phyloP scores from a whole-genome alignment of 1,140 invertebrate species.

The Drosophila pseudoananassae region DNA sequence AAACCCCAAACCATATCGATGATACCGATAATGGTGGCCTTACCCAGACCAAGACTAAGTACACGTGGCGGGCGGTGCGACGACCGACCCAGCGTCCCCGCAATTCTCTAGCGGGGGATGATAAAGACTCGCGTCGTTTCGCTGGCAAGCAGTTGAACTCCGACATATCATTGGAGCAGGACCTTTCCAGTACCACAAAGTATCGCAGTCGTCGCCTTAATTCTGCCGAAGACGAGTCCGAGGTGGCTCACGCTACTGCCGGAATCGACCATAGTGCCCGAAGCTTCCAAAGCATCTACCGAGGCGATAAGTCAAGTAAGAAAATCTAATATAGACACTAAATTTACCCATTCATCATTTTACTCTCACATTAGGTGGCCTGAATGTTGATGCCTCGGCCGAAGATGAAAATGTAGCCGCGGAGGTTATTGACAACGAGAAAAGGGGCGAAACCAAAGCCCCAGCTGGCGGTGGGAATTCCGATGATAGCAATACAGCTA shows the following conservation, averaged over 20 bases:
- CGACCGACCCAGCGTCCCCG: slow-evolving; percentile 21
- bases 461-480: slow-evolving; percentile 21
- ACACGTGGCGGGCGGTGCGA: slow-evolving; percentile 45
- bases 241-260: slow-evolving; percentile 12
- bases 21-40: slow-evolving; percentile 3
- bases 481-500: slow-evolving; percentile 63
- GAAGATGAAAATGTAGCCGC: slow-evolving; percentile 68
- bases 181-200: slow-evolving; percentile 7
- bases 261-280: slow-evolving; percentile 9
- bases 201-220: slow-evolving; percentile 51
- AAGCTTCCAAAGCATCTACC: slow-evolving; percentile 43
- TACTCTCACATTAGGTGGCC: slow-evolving; percentile 21
- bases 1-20: slow-evolving; percentile 33
- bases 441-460: slow-evolving; percentile 47
- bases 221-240: slow-evolving; percentile 44
- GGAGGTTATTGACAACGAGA: slow-evolving; percentile 62
- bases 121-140: slow-evolving; percentile 65
- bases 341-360: neutral
- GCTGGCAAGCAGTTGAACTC: slow-evolving; percentile 67
- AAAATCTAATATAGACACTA: slow-evolving; percentile 16
- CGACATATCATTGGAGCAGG: slow-evolving; percentile 12
- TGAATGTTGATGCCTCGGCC: slow-evolving; percentile 30
- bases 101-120: slow-evolving; percentile 34
- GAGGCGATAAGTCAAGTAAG: slow-evolving; percentile 26
- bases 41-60: slow-evolving; percentile 28